Conservation (phyloP, 2,797 vertebrate species). For the Clarias pachynema region DNA sequence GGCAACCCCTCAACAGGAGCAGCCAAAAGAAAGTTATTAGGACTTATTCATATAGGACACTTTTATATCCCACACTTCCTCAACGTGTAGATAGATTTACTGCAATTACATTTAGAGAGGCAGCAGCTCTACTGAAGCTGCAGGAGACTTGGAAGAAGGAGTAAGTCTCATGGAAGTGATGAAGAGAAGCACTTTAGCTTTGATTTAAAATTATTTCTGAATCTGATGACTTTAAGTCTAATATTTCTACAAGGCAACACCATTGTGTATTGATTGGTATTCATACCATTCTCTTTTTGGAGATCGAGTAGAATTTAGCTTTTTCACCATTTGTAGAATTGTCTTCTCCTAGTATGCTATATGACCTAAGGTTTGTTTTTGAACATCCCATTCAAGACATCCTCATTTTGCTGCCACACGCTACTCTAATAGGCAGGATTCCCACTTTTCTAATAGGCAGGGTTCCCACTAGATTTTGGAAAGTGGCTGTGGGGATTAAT, state of each 20-base stretch:
- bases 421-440: too few relatives aligned
- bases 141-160: not conserved
- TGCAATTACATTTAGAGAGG: not conserved
- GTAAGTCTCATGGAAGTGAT: not conserved
- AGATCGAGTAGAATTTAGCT: not conserved
- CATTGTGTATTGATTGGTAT: not conserved
- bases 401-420: too few relatives aligned
- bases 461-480: not conserved
- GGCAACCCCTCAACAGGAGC: too few relatives aligned
- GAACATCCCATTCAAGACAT: too few relatives aligned
- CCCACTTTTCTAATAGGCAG: not conserved
- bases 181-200: not conserved
- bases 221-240: not conserved
- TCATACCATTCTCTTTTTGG: not conserved
- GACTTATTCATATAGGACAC: not conserved
- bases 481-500: not conserved
- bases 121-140: not conserved
- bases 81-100: not conserved
- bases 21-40: too few relatives aligned
- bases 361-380: not conserved
- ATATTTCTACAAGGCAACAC: not conserved
- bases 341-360: not conserved
- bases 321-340: not conserved
- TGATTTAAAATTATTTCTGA: not conserved
- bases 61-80: not conserved